Evolutionary conservation across 2,113 vertebrate species (phyloP).

Genomic region (Chauna torquata): DNA sequence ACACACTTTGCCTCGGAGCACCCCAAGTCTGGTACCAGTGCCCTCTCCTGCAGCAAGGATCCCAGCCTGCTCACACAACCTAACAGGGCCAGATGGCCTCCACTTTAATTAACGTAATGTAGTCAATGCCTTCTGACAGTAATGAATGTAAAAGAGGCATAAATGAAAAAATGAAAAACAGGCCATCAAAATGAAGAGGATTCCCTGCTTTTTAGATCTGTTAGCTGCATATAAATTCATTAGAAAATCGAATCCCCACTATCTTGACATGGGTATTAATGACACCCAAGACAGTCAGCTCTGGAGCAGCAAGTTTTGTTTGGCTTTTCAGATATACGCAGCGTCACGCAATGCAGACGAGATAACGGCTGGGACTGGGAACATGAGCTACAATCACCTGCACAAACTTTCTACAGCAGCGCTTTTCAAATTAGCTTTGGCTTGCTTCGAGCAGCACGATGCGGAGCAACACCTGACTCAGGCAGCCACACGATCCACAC

Average conservation of each 20-base stretch:
- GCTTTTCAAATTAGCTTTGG: background rate
- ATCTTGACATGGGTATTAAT: no score
- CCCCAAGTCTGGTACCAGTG: background rate
- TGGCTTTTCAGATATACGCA: fast-evolving
- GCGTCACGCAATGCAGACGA: fast-evolving
- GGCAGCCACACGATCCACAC: background rate
- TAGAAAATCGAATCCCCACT: background rate
- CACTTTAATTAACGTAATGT: background rate
- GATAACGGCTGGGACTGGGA: fast-evolving
- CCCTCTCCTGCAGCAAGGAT: background rate
- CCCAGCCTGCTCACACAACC: background rate
- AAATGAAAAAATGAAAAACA: background rate
- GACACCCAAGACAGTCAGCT: background rate
- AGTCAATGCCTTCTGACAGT: background rate
- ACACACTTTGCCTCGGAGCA: fast-evolving
- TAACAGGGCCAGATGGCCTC: background rate
- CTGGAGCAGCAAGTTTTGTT: background rate
- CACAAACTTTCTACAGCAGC: fast-evolving
- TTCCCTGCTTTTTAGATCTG: background rate
- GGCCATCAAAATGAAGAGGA: background rate
- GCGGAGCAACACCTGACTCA: background rate
- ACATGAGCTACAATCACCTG: background rate
- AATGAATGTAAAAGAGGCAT: background rate
- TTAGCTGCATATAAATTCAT: background rate
- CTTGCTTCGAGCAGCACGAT: background rate